Percentiles rank a stretch among this genome's conserved stretches.
These are phyloP conservation scores for Unio pictorum DNA, from an alignment of 2,888 invertebrate species.

Conservation along the genomic window DNA sequence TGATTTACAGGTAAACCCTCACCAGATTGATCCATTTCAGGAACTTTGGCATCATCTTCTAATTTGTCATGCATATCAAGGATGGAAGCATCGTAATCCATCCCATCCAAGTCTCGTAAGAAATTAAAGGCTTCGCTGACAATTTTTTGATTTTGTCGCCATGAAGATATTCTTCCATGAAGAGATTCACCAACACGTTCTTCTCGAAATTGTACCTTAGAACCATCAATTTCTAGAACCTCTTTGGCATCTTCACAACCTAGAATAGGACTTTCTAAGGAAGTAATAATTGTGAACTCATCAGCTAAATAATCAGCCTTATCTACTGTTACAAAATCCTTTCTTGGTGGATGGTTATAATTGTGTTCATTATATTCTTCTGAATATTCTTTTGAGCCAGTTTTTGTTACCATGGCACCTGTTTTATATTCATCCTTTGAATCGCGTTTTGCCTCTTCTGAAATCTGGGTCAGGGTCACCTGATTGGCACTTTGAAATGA, in stretches of 20 bases:
- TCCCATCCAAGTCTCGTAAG: constrained; percentile 25
- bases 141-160: constrained; percentile 28
- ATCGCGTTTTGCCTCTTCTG: too few species aligned
- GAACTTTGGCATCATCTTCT: neutral
- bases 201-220: neutral
- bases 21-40: neutral
- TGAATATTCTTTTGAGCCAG: too few species aligned
- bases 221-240: neutral
- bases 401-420: too few species aligned
- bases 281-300: constrained; percentile 20
- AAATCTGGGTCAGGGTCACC: too few species aligned
- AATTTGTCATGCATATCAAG: neutral
- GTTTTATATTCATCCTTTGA: too few species aligned
- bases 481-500: too few species aligned
- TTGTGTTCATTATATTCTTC: too few species aligned
- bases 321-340: too few species aligned
- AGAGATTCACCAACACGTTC: neutral
- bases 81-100: neutral
- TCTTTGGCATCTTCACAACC: neutral
- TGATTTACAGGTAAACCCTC: neutral
- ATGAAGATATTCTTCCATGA: constrained; percentile 16
- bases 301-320: neutral
- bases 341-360: too few species aligned
- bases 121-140: constrained; percentile 45
- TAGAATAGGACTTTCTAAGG: constrained; percentile 7